Evolutionary conservation across 2,113 vertebrate species (phyloP).

Genomic region (Spilogale gracilis): DNA sequence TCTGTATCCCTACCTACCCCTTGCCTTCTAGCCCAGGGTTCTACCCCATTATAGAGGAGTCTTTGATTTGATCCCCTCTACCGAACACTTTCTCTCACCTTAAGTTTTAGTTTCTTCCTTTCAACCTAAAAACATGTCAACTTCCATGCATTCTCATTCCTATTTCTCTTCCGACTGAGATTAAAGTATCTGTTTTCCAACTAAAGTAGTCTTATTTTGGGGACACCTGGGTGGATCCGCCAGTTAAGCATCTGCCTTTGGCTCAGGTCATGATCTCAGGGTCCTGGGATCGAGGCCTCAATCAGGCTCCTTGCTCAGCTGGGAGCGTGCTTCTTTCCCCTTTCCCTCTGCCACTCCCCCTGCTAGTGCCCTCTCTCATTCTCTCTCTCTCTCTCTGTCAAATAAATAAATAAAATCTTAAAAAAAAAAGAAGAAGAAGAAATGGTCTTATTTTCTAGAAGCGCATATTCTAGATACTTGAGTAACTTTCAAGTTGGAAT

Average conservation of each 20-base stretch:
- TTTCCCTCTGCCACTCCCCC: background rate
- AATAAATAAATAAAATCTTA: background rate
- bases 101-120: background rate
- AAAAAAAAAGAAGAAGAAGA: background rate
- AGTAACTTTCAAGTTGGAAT: conserved; percentile 27
- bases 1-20: background rate
- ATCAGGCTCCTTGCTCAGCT: background rate
- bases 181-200: background rate
- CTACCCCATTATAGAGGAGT: accelerated
- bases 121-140: background rate
- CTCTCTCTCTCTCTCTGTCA: background rate
- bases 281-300: background rate
- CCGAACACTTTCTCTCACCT: background rate
- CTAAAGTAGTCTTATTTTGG: background rate
- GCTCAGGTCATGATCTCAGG: background rate
- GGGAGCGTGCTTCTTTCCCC: background rate
- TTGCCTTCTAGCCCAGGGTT: background rate
- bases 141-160: background rate
- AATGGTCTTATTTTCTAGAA: background rate
- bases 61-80: background rate
- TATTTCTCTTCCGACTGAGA: background rate
- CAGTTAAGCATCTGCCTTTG: background rate
- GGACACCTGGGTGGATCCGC: background rate
- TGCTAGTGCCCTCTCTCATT: too few species aligned
- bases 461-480: background rate